Base-by-base conservation (phyloP, 2,888 invertebrate species). In the Caradrina kadenii region DNA sequence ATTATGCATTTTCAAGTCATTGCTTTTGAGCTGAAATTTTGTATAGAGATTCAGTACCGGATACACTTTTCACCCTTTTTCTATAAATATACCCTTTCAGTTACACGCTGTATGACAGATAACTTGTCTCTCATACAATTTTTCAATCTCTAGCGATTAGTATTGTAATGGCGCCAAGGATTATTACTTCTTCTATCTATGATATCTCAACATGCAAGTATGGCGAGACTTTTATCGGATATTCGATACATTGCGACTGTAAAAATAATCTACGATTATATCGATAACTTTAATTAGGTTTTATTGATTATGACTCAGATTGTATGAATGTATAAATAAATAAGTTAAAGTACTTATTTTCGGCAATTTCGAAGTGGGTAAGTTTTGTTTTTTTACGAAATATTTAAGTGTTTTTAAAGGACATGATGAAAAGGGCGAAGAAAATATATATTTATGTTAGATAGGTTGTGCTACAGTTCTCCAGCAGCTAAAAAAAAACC, bases 101-200 rank as follows among this genome's bases (percentile, higher is more conserved):
- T n/a, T n/a, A n/a, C n/a, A n/a, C n/a, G n/a, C n/a, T n/a, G 8
- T 35, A 5, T 5, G 10, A 11, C 39, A 11, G 39, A 7, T 0
- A 39, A 2, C 11, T 10, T 39, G 39, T 39, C 39, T 0, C 39
- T 39, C 13, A 0, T 45, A 45, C 1, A 45, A 1, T 45, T 15
- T 45, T 1, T 45, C 45, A 5, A 2, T 45, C 52, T 52, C 8
- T 13, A 6, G 19, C 35, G 2, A 31, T 21, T 21, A 48, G 22
- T n/a, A 53, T 39, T 68, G 55, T 17, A 62, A 53, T 53, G 62
- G 76, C 45, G 62, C 62, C 50, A 53, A 45, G 5, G 50, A 55
- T 55, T 2, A 75, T 39, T 55, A 49, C 11, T 50, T 48, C 8
- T 45, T 1, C 8, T 48, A 49, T 48, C 13, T 1, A 42, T 39